These are phyloP conservation scores for Elegia similella DNA, from an alignment of 2,888 invertebrate species.

Conservation along the genomic window DNA sequence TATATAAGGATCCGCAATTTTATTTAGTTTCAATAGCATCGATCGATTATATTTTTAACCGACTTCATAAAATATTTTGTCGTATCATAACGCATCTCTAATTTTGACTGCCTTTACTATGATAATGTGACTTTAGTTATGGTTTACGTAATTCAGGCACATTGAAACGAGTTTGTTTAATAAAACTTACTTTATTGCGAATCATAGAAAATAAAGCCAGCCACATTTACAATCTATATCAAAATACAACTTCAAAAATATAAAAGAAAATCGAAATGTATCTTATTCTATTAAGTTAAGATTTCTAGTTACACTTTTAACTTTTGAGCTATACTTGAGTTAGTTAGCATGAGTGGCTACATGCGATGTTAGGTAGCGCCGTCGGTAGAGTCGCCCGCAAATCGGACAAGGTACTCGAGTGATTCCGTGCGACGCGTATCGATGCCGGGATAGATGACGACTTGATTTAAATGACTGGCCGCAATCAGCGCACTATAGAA, in stretches of 20 bases:
- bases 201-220: too few relatives aligned
- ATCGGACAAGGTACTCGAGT: not conserved
- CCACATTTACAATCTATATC: too few relatives aligned
- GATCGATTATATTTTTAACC: not conserved
- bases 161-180: too few relatives aligned
- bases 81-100: too few relatives aligned
- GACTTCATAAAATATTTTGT: too few relatives aligned
- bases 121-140: too few relatives aligned
- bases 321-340: too few relatives aligned
- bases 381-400: not conserved
- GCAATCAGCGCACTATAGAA: conserved; percentile 27
- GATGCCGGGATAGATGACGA: conserved; percentile 31
- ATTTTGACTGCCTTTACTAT: too few relatives aligned
- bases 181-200: too few relatives aligned
- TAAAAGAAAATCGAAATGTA: too few relatives aligned
- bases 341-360: not conserved
- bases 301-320: not conserved
- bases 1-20: not conserved
- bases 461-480: conserved; percentile 26
- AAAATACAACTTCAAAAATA: too few relatives aligned
- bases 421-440: conserved; percentile 25
- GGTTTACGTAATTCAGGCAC: too few relatives aligned
- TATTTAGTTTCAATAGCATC: not conserved
- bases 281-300: not conserved
- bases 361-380: not conserved